Evolutionary conservation across 2,113 vertebrate genomes (phyloP).

Genomic region (Nannospalax galili): DNA sequence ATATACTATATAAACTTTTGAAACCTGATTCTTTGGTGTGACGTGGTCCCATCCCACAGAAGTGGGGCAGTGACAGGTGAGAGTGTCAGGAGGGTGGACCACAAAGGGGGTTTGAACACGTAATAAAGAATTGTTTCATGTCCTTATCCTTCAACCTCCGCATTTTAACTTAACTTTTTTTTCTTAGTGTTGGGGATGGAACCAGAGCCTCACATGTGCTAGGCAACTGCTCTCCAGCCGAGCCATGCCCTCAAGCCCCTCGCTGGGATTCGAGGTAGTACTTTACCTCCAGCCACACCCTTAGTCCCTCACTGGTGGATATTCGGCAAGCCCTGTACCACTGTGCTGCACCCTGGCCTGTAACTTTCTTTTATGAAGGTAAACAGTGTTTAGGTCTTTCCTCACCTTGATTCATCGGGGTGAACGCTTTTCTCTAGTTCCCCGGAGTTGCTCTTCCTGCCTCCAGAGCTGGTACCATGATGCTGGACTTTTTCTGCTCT

Average conservation of each 20-base stretch:
- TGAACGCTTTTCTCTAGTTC: background rate
- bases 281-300: background rate
- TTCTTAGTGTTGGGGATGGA: background rate
- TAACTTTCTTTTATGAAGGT: background rate
- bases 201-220: background rate
- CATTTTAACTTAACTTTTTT: background rate
- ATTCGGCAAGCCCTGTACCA: background rate
- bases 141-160: background rate
- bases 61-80: background rate
- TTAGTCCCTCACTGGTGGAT: background rate
- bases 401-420: background rate
- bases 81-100: accelerated
- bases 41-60: background rate
- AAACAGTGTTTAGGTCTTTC: background rate
- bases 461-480: no score
- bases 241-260: background rate
- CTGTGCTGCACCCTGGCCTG: background rate
- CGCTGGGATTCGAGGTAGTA: background rate
- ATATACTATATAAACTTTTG: no score
- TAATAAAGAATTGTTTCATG: background rate
- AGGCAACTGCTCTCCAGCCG: background rate
- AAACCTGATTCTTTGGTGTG: background rate
- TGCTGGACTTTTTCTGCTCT: no score
- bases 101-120: background rate
- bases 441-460: no score